phyloP scores from a whole-genome alignment of 2,888 invertebrate species.

The Odontocerum albicorne region DNA sequence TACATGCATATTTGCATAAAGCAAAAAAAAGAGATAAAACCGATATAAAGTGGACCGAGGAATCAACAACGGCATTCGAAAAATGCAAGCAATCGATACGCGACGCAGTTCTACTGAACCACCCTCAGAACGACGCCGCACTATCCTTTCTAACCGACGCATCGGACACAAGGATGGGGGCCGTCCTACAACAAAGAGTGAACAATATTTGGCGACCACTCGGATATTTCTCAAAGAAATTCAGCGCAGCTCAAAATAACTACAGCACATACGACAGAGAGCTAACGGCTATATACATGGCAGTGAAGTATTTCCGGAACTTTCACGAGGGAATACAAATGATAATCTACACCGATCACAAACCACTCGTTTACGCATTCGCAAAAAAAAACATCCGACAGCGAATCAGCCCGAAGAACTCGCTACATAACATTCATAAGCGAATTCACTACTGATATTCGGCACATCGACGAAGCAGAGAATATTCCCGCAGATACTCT shows the following conservation, averaged over 20 bases:
- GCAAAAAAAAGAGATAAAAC: slow-evolving; percentile 37
- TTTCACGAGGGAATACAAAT: slow-evolving; percentile 31
- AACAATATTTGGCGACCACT: slow-evolving; percentile 26
- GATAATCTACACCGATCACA: slow-evolving; percentile 36
- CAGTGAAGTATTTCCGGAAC: slow-evolving; percentile 33
- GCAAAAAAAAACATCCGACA: background rate
- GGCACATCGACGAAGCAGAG: no score
- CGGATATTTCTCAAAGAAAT: slow-evolving; percentile 30
- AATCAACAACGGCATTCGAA: slow-evolving; percentile 29
- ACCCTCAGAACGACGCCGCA: slow-evolving; percentile 12
- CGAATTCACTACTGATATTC: no score
- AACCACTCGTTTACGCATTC: slow-evolving; percentile 33
- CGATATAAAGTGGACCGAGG: slow-evolving; percentile 32
- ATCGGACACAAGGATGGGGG: slow-evolving; percentile 14
- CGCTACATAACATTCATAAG: no score
- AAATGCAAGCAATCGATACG: slow-evolving; percentile 30
- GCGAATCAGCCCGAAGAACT: no score
- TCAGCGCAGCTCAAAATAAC: slow-evolving; percentile 18
- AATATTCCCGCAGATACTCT: no score
- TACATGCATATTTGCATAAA: slow-evolving; percentile 29
- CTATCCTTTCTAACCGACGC: slow-evolving; percentile 23
- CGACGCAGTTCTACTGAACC: slow-evolving; percentile 12
- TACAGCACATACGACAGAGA: slow-evolving; percentile 37
- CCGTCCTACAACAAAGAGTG: slow-evolving; percentile 26
- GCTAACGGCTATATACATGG: slow-evolving; percentile 34